phyloP scores from a whole-genome alignment of 2,797 vertebrate genomes.

The Thalassophryne amazonica region DNA sequence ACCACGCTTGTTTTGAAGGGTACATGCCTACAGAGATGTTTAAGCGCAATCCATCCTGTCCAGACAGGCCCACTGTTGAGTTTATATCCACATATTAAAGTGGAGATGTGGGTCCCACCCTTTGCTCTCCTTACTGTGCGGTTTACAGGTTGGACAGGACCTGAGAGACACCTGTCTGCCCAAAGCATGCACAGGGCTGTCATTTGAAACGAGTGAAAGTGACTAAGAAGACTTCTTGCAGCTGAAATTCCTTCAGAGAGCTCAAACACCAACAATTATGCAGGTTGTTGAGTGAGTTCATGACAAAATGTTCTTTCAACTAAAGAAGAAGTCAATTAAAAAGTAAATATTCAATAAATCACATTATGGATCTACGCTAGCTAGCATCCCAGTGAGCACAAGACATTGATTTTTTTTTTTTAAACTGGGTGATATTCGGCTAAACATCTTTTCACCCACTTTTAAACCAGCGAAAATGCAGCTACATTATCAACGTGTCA shows the following conservation, averaged over 20 bases:
- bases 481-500: too few relatives aligned
- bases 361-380: too few relatives aligned
- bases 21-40: conserved; percentile 42
- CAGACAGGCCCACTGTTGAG: conserved; percentile 70
- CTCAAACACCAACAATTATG: too few relatives aligned
- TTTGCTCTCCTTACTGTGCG: conserved; percentile 44
- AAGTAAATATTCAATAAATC: too few relatives aligned
- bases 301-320: too few relatives aligned
- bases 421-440: too few relatives aligned
- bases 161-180: conserved; percentile 55
- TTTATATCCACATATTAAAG: conserved; percentile 77
- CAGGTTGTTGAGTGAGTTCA: too few relatives aligned
- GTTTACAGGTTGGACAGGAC: conserved; percentile 41
- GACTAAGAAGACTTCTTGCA: background rate
- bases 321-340: too few relatives aligned
- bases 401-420: too few relatives aligned
- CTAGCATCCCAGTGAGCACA: too few relatives aligned
- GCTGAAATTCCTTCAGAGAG: conserved; percentile 11
- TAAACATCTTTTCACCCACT: too few relatives aligned
- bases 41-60: conserved; percentile 69
- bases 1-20: conserved; percentile 38
- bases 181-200: conserved; percentile 27
- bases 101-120: conserved; percentile 66
- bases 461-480: too few relatives aligned
- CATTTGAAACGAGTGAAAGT: conserved; percentile 23